Evolutionary conservation across 2,888 invertebrate species (phyloP).

Genomic region (Euproctis similis): DNA sequence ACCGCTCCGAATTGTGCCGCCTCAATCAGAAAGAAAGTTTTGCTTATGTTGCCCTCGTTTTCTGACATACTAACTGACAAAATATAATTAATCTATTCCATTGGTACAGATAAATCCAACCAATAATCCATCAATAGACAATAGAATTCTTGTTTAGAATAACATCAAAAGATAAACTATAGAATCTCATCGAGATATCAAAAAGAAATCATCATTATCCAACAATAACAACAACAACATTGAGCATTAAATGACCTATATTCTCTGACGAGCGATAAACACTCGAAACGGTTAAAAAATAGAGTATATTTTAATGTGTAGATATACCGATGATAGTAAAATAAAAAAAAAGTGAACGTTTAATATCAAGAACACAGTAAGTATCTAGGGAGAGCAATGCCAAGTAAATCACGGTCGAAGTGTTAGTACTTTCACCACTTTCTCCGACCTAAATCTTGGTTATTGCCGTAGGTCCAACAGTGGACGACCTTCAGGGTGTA

Average conservation of each 20-base stretch:
- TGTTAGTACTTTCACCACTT: slow-evolving; percentile 66
- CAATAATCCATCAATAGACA: too few relatives aligned
- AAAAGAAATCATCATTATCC: slow-evolving; percentile 40
- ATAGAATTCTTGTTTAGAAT: background rate
- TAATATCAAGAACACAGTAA: slow-evolving; percentile 46
- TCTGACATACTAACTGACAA: too few relatives aligned
- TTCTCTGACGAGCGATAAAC: slow-evolving; percentile 17
- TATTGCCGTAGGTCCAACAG: slow-evolving; percentile 59
- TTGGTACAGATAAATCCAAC: too few relatives aligned
- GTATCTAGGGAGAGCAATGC: slow-evolving; percentile 50
- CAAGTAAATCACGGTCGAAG: slow-evolving; percentile 63
- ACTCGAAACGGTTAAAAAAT: slow-evolving; percentile 12
- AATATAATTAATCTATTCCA: too few relatives aligned
- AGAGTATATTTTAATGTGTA: slow-evolving; percentile 27
- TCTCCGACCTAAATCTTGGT: slow-evolving; percentile 54
- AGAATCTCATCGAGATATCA: slow-evolving; percentile 18
- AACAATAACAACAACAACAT: slow-evolving; percentile 33
- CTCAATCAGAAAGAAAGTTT: too few relatives aligned
- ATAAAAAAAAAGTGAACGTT: slow-evolving; percentile 43
- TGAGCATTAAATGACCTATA: slow-evolving; percentile 30
- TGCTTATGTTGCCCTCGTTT: too few relatives aligned
- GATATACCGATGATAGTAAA: too few relatives aligned
- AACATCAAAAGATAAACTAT: slow-evolving; percentile 3
- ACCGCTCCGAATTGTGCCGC: too few relatives aligned
- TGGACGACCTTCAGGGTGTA: slow-evolving; percentile 58